Base-by-base conservation (phyloP, 2,797 vertebrate species). In the Danio kyathit region DNA sequence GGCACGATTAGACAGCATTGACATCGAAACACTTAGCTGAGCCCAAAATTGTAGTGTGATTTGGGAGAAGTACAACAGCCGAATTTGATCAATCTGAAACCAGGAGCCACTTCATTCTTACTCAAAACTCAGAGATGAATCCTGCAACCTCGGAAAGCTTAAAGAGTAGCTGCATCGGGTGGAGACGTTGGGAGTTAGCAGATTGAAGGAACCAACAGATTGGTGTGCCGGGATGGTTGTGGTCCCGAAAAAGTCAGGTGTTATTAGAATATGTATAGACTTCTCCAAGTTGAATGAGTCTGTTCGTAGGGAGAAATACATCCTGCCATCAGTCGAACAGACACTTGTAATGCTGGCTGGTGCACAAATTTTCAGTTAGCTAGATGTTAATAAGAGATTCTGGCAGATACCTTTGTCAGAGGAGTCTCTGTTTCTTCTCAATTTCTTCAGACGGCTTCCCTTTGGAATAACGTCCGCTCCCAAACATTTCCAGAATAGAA, bases 191-290 rank as follows among this genome's bases (percentile, higher is more conserved):
- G 74, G 63, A 5, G 76, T 84, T 8, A 86, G 84, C 38, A 76
- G 74, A n/a, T n/a, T n/a, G n/a, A n/a, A n/a, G n/a, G n/a, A n/a
- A n/a, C n/a, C n/a, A n/a, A n/a, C n/a, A n/a, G n/a, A n/a, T n/a
- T n/a, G 74, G 76, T 86, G 83, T 6, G 49, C 64, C 0, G 75
- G 64, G 9, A 63, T 87, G n/a, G 79, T 85, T 11, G 57, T 85
- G 0, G 43, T 78, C 2, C 79, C 67, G 0, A 85, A 84, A 13
- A 83, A 83, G 13, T 49, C 12, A 0, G 29, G 16, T 10, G 16
- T 48, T 41, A 56, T 85, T 12, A 1, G 16, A 3, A 61, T 81
- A 56, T 69, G 59, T 49, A 60, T 80, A 13, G 81, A 76, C 21
- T 21, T 80, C 48, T 82, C 21, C 2, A 41, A 72, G 16, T 16